These are phyloP conservation scores for Enteromius treurensis DNA, from an alignment of 2,797 vertebrate genomes.

Conservation along the genomic window DNA sequence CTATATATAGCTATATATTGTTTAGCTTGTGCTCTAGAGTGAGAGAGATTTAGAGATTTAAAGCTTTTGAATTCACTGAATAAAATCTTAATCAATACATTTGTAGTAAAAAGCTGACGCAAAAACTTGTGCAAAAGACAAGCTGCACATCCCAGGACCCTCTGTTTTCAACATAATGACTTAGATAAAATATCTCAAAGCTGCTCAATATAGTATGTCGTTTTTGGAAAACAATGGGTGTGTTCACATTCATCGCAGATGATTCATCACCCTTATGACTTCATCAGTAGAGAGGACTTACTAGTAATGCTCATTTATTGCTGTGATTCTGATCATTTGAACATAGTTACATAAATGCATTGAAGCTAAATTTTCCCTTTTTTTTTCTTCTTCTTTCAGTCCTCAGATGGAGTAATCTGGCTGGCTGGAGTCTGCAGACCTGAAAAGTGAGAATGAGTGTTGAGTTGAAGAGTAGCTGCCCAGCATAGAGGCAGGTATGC, in stretches of 20 bases:
- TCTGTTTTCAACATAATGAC: neutral
- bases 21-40: neutral
- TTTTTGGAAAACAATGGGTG: neutral
- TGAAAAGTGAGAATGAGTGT: conserved; percentile 69
- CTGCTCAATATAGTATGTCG: neutral
- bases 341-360: neutral
- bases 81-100: neutral
- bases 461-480: conserved; percentile 64
- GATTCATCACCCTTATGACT: neutral
- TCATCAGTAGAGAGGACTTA: neutral
- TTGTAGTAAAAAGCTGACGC: neutral
- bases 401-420: conserved; percentile 47
- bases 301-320: neutral
- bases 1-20: neutral
- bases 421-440: conserved; percentile 53
- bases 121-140: neutral
- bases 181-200: neutral
- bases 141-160: neutral
- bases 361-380: neutral
- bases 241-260: neutral
- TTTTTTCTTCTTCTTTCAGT: neutral
- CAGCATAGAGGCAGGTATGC: conserved; percentile 76
- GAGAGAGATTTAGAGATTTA: neutral
- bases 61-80: neutral
- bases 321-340: neutral